Evolutionary conservation across 2,888 invertebrate genomes (phyloP), one percentile per base, ranked within the genome.

Genomic region (Lasioglossum marginatum): DNA sequence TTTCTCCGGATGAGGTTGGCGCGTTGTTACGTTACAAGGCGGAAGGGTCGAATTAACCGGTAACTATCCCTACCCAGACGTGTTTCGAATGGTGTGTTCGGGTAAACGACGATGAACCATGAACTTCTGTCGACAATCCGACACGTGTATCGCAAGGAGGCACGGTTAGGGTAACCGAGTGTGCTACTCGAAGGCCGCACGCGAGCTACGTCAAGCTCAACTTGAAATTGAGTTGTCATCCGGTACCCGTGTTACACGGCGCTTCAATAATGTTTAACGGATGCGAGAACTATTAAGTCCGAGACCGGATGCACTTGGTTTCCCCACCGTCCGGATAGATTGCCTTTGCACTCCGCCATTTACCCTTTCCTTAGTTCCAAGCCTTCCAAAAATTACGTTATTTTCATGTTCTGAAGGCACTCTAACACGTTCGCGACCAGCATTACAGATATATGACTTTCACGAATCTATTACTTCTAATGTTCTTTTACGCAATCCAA

Each of bases 211-310:
- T 94, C 93, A 93, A 92, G 91, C 91, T 92, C 92, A 94, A 94
- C 93, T 94, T 94, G 92, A 94, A 95, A 95, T 94, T 95, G 94
- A 95, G 95, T 95, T 95, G 94, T 94, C 94, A 95, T 95, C 94
- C 92, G 93, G 92, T 94, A 10, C 93, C 91, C 82, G 92, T 94
- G 93, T 94, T 94, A 93, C 91, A 93, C 82, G 72, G 92, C 93
- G 92, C 92, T 93, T 94, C 92, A 93, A 93, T 93, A 93, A 94
- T 92, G 91, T 89, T 88, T 86, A 88, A 86, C 91, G 87, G 92
- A 93, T 92, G 92, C 91, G 92, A 93, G 93, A 94, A 93, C 93
- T 92, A 93, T 94, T 93, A 92, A 90, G 90, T 89, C 88, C 86
- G 88, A 90, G 87, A 89, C 82, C 91, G 87, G 92, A 93, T 90